Percentiles rank a stretch among this genome's conserved stretches.
Conservation (phyloP, 1,140 invertebrate genomes). For the Drosophila pandora region DNA sequence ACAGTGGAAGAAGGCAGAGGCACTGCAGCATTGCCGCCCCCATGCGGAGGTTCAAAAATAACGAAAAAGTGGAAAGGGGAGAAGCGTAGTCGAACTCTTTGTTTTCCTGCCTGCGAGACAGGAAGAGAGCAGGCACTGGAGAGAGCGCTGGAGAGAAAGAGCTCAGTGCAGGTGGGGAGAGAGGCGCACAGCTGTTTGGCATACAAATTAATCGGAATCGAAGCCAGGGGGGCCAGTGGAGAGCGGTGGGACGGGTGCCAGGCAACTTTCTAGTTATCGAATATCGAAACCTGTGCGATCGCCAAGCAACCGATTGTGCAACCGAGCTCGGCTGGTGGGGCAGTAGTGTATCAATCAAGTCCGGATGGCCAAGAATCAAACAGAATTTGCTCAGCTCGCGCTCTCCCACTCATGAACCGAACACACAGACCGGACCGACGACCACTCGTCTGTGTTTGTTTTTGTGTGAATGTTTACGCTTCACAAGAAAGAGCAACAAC, state of each 20-base stretch:
- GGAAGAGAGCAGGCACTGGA: slow-evolving; percentile 4
- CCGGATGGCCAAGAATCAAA: slow-evolving; percentile 27
- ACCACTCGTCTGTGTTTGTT: slow-evolving; percentile 8
- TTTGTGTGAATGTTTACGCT: slow-evolving; percentile 31
- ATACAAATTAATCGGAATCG: slow-evolving; percentile 29
- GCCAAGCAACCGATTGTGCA: slow-evolving; percentile 14
- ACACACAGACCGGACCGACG: background rate
- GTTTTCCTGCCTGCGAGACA: slow-evolving; percentile 21
- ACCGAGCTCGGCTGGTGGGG: background rate
- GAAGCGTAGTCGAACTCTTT: slow-evolving; percentile 32
- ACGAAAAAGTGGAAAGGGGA: background rate
- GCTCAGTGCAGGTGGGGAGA: slow-evolving; percentile 6
- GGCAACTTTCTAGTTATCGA: slow-evolving; percentile 44
- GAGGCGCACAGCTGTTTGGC: slow-evolving; percentile 39
- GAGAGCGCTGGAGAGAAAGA: background rate
- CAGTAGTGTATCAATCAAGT: slow-evolving; percentile 19
- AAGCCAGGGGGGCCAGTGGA: background rate
- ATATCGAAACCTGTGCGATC: slow-evolving; percentile 21
- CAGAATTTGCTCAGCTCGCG: slow-evolving; percentile 39
- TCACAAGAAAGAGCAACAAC: slow-evolving; percentile 35
- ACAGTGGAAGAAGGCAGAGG: slow-evolving; percentile 12
- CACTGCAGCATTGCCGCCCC: slow-evolving; percentile 55
- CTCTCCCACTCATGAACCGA: slow-evolving; percentile 6
- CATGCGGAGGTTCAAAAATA: slow-evolving; percentile 23
- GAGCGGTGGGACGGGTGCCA: background rate